Evolutionary conservation across 1,140 invertebrate species (phyloP).

Genomic region (Scylla paramamosain): DNA sequence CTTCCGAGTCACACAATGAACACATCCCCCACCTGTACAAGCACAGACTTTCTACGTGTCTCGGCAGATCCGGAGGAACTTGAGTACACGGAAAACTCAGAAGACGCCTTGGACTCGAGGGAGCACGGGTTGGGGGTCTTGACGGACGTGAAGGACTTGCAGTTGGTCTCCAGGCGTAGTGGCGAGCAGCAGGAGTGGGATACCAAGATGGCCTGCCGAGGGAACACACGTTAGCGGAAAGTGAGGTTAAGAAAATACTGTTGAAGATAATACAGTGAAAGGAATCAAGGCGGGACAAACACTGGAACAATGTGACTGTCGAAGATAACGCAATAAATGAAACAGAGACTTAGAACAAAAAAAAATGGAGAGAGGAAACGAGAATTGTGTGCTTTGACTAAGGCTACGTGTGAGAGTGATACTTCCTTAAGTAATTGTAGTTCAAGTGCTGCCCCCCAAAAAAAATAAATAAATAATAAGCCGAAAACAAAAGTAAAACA

Average conservation of each 20-base stretch:
- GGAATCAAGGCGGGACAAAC: background rate
- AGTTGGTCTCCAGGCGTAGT: slow-evolving; percentile 77
- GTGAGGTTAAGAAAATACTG: background rate
- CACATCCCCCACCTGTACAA: slow-evolving; percentile 47
- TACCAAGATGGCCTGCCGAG: slow-evolving; percentile 72
- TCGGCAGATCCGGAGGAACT: slow-evolving; percentile 55
- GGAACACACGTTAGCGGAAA: background rate
- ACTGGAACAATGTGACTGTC: no score
- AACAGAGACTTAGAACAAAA: no score
- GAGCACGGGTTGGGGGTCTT: slow-evolving; percentile 53
- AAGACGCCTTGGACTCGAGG: slow-evolving; percentile 58
- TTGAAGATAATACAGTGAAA: background rate
- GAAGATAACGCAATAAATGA: no score
- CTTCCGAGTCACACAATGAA: no score
- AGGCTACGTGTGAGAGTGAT: no score
- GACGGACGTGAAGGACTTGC: slow-evolving; percentile 61
- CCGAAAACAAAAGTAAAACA: no score
- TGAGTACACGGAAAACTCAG: slow-evolving; percentile 72
- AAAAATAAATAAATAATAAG: no score
- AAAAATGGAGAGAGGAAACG: no score
- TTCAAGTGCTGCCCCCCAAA: no score
- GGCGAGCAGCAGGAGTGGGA: slow-evolving; percentile 79
- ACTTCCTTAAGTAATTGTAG: no score
- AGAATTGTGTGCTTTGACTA: no score
- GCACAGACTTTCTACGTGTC: slow-evolving; percentile 31